phyloP scores from a whole-genome alignment of 2,797 vertebrate species.

The Parauchenoglanis ngamensis region DNA sequence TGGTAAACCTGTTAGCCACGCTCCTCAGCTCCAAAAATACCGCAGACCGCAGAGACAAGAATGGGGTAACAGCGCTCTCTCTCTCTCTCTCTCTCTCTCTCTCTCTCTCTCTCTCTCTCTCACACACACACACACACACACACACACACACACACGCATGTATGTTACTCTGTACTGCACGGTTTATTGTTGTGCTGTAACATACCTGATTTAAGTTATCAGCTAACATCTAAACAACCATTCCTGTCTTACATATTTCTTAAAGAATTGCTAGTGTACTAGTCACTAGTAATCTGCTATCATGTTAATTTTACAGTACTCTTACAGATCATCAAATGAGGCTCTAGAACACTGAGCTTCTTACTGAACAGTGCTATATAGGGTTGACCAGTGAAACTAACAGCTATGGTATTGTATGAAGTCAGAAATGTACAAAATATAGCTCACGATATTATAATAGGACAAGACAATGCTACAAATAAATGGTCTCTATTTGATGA shows the following conservation, averaged over 20 bases:
- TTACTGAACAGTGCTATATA: not conserved
- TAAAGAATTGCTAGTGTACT: not conserved
- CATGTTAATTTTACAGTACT: not conserved
- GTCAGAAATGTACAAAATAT: not conserved
- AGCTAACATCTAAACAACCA: not conserved
- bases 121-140: not conserved
- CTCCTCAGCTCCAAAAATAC: slow-evolving; percentile 67
- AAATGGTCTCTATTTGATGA: not conserved
- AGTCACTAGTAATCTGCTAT: not conserved
- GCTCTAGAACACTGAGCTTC: too few species aligned
- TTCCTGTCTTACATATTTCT: not conserved
- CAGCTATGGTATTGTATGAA: not conserved
- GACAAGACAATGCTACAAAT: not conserved
- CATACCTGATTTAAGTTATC: not conserved
- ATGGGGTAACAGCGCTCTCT: not conserved
- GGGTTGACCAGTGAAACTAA: not conserved
- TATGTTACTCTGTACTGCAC: not conserved
- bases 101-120: not conserved
- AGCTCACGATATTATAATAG: not conserved
- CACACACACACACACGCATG: not conserved
- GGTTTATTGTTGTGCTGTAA: not conserved
- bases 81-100: slow-evolving; percentile 16
- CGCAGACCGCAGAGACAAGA: slow-evolving; percentile 58
- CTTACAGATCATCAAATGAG: not conserved
- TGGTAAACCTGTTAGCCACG: slow-evolving; percentile 67